A percentile compares a stretch with the other conserved stretches of the same genome.
Conservation (phyloP, 1,140 invertebrate genomes). For the Pemphigus obesinymphae region DNA sequence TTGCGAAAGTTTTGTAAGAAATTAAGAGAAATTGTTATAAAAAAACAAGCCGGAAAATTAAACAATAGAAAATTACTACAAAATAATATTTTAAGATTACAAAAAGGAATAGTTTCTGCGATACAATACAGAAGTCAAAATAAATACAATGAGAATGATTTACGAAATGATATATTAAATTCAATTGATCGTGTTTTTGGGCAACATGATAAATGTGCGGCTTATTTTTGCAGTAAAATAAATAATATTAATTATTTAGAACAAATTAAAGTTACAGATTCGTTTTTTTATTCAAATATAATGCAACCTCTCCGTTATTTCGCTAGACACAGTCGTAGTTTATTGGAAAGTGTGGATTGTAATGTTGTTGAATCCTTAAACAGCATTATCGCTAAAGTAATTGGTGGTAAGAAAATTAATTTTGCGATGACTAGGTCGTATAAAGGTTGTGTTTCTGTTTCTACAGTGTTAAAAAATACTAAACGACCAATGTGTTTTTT, state of each 20-base stretch:
- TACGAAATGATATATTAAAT: neutral
- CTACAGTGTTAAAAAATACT: too few species aligned
- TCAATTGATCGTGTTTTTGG: neutral
- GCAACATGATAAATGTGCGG: neutral
- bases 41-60: too few species aligned
- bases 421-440: too few species aligned
- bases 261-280: neutral
- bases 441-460: too few species aligned
- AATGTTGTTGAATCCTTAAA: neutral
- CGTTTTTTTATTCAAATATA: neutral
- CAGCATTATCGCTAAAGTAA: too few species aligned
- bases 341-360: neutral
- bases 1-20: too few species aligned
- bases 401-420: too few species aligned
- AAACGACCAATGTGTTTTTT: too few species aligned
- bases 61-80: too few species aligned
- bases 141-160: neutral
- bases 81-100: constrained; percentile 48
- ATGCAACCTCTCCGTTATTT: neutral
- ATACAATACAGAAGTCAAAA: neutral
- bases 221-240: too few species aligned
- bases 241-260: neutral
- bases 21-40: too few species aligned
- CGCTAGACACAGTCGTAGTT: neutral
- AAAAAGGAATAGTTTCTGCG: neutral